Evolutionary conservation across 2,113 vertebrate species (phyloP), one percentile per base, ranked within the genome.

Genomic region (Pseudorectes ferrugineus): DNA sequence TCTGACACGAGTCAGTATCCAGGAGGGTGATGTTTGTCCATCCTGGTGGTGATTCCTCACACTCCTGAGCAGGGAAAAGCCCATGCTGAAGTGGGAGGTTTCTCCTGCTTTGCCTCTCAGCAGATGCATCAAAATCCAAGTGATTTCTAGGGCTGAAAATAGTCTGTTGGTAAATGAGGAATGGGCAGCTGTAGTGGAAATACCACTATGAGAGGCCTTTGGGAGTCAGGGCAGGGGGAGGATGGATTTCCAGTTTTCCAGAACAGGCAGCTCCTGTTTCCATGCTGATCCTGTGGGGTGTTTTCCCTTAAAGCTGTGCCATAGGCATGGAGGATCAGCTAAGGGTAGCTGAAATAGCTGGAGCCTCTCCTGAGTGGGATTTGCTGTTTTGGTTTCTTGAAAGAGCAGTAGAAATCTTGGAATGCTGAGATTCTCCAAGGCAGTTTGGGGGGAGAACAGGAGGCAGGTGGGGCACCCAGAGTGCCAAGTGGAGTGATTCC

Each of bases 1-100:
- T 70, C 24, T 2, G 4, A 12, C 17, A 3, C 0, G 4, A 42
- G 6, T 35, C 2, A 7, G 4, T 35, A 7, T 22, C 45, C 1
- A 1, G 35, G 48, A 72, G 48, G 15, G n/a, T 36, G 74, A 25
- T 26, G 52, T 51, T 82, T 90, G 71, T 63, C 75, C 46, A 6
- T 74, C 49, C 73, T 48, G 65, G 5, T 23, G 5, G 4, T 8
- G 36, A 67, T 78, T 70, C n/a, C 59, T 43, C 5, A 5, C 33
- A 31, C 11, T n/a, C n/a, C 55, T 51, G 71, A 61, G 71, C 61
- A 42, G 36, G 11, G 12, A 84, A 7, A 20, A 58, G 18, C 33
- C 21, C 9, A 1, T 29, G 33, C 59, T n/a, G 81, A 28, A 87
- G 28, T 43, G 28, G 4, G 35, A 33, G 12, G 8, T 22, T 77